These are phyloP conservation scores for Shargacucullia verbasci DNA, from an alignment of 2,888 invertebrate genomes.

Conservation along the genomic window DNA sequence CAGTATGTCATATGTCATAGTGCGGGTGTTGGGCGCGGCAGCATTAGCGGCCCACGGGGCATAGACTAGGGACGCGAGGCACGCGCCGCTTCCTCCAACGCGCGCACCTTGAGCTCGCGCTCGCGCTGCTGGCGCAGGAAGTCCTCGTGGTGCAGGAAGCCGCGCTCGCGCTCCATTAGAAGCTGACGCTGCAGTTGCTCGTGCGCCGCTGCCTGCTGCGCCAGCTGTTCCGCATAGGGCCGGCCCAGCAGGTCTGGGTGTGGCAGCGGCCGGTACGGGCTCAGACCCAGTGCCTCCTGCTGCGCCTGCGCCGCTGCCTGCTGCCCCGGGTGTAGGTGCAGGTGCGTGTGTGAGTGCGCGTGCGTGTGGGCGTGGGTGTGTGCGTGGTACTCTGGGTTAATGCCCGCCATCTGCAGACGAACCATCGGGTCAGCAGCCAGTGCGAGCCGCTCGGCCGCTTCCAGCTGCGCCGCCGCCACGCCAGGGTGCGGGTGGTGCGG, in stretches of 20 bases:
- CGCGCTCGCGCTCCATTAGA: slow-evolving; percentile 94
- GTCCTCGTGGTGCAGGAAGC: slow-evolving; percentile 89
- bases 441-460: slow-evolving; percentile 94
- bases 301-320: slow-evolving; percentile 90
- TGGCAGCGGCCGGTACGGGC: slow-evolving; percentile 91
- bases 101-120: slow-evolving; percentile 95
- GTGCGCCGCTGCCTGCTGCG: slow-evolving; percentile 94
- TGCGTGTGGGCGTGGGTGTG: slow-evolving; percentile 97
- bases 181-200: slow-evolving; percentile 96
- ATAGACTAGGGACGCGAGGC: slow-evolving; percentile 84
- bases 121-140: slow-evolving; percentile 94
- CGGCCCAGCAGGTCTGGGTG: slow-evolving; percentile 94
- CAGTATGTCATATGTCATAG: slow-evolving; percentile 57
- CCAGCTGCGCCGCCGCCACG: slow-evolving; percentile 90
- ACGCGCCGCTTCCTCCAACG: slow-evolving; percentile 95
- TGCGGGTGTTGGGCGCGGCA: slow-evolving; percentile 44
- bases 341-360: slow-evolving; percentile 96
- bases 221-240: slow-evolving; percentile 94
- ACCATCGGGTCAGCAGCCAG: slow-evolving; percentile 97
- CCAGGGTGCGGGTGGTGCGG: slow-evolving; percentile 88
- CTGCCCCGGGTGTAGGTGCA: slow-evolving; percentile 94
- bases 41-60: slow-evolving; percentile 26
- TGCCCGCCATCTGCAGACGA: slow-evolving; percentile 97
- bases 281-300: slow-evolving; percentile 90
- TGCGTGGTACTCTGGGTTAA: slow-evolving; percentile 96